Evolutionary conservation across 2,113 vertebrate genomes (phyloP), one percentile per base, ranked within the genome.

Genomic region (Corydoras maculifer): DNA sequence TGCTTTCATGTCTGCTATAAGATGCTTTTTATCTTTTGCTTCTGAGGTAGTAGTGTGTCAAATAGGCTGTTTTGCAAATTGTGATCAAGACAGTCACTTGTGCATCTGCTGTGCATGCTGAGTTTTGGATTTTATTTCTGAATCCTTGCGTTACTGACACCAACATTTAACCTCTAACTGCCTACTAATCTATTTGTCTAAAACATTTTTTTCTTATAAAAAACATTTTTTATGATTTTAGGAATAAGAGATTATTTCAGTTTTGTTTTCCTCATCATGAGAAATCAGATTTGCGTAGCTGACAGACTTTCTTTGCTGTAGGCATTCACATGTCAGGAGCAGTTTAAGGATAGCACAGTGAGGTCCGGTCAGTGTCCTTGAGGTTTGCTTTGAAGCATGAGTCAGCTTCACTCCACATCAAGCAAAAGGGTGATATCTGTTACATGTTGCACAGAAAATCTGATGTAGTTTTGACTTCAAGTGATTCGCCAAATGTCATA

Each of bases 1-100:
- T 65, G 13, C 29, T 72, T 31, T 58, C 31, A 25, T 65, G 31
- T 57, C 61, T 72, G 69, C 31, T 48, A 32, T 9, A 3, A 55
- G 14, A 10, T 25, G 18, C 48, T 53, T 3, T 55, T 3, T 43
- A 43, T 43, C 35, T 43, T 43, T 3, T 43, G 31, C 9, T 53
- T 58, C 15, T 35, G 29, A 64, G 8, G 18, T 72, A 8, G 18
- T 25, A 25, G 18, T 25, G 18, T 25, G 18, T 25, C 18, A 25
- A 25, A 25, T 25, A 43, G 54, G 54, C 13, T n/a, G 54, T 57
- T 4, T 57, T 5, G 12, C 6, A n/a, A 57, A 6, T 57, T n/a
- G 2, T 57, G 54, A n/a, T 13, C 15, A 57, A 57, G 12, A 7
- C 3, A 14, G 12, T 57, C 54, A 15, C 13, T 57, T 7, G 13